Base-by-base conservation (phyloP, 2,888 invertebrate species). In the Baccha elongata region DNA sequence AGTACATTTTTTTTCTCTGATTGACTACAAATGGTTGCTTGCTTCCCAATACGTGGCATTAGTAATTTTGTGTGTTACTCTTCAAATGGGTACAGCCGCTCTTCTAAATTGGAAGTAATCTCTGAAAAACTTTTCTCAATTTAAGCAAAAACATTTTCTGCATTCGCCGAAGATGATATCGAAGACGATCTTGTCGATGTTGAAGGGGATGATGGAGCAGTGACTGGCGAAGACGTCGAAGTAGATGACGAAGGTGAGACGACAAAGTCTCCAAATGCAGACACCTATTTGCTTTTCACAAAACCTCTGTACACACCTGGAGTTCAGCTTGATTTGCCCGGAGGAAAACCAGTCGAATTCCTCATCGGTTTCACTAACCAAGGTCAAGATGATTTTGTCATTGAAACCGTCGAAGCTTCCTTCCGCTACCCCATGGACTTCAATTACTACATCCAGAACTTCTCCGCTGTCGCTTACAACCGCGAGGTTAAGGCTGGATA, bases 351-450 rank as follows among this genome's bases (percentile, higher is more conserved):
- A 52, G 98, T 98, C 0, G 98, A 98, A 90, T 97, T 99, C 91
- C 92, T 99, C 1, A 97, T 99, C 83, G 99, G 99, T 19, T 99
- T 99, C 91, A 94, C 94, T 67, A 99, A 99, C 92, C 97, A 97
- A 89, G 99, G 99, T 53, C 93, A 94, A 75, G 94, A 95, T 86
- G 97, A 98, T 86, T 98, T 99, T 88, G 91, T 96, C 21, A 94
- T 99, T 19, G 98, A 99, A 89, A 95, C 96, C 5, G 93, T 99
- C 89, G 99, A 99, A 88, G 98, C 99, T 0, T 99, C 99, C 0
- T 99, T 99, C 94, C 95, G 99, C 86, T 99, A 99, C 89, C 99
- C 99, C 7, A 97, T 98, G 96, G 99, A 99, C 91, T 99, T 97
- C 92, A 97, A 95, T 86, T 99, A 97, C 91, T 97, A 96, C 92